Percentiles rank a stretch among this genome's conserved stretches.
These are phyloP conservation scores for Drosophila pegasa DNA, from an alignment of 2,888 invertebrate genomes.

Conservation along the genomic window DNA sequence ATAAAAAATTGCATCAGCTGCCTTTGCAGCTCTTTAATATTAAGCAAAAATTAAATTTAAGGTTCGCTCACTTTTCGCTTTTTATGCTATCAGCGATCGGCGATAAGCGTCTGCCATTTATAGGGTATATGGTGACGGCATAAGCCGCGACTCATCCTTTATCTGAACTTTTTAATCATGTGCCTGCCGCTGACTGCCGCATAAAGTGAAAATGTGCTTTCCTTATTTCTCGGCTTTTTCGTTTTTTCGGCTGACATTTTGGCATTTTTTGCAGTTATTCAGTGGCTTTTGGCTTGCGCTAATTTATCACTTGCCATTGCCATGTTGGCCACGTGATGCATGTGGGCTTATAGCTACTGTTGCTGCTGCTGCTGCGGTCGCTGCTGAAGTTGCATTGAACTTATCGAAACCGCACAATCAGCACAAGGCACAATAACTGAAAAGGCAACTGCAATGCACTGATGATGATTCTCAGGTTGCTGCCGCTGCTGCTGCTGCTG, in stretches of 20 bases:
- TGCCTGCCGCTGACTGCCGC: slow-evolving; percentile 32
- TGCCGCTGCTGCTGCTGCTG: slow-evolving; percentile 28
- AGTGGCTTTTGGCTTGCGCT: slow-evolving; percentile 51
- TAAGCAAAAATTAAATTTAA: background rate
- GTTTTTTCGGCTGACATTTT: slow-evolving; percentile 60
- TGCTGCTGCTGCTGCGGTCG: slow-evolving; percentile 51
- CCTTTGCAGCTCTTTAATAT: slow-evolving; percentile 1
- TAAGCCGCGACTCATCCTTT: slow-evolving; percentile 21
- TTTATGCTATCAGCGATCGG: background rate
- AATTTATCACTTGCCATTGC: slow-evolving; percentile 70
- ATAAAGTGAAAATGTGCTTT: slow-evolving; percentile 72
- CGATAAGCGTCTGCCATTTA: background rate
- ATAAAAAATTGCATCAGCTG: too few species aligned
- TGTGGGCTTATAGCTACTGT: slow-evolving; percentile 49
- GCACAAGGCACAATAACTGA: slow-evolving; percentile 66
- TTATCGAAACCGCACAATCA: slow-evolving; percentile 79
- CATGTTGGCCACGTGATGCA: slow-evolving; percentile 54
- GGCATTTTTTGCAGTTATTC: slow-evolving; percentile 54
- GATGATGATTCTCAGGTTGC: slow-evolving; percentile 49
- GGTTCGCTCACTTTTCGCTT: background rate
- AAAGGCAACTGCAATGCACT: slow-evolving; percentile 40
- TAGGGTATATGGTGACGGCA: slow-evolving; percentile 32
- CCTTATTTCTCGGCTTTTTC: slow-evolving; percentile 36
- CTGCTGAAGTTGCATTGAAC: slow-evolving; percentile 58
- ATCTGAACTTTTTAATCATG: slow-evolving; percentile 39